phyloP scores from a whole-genome alignment of 2,888 invertebrate species.

The Magallana nippona region DNA sequence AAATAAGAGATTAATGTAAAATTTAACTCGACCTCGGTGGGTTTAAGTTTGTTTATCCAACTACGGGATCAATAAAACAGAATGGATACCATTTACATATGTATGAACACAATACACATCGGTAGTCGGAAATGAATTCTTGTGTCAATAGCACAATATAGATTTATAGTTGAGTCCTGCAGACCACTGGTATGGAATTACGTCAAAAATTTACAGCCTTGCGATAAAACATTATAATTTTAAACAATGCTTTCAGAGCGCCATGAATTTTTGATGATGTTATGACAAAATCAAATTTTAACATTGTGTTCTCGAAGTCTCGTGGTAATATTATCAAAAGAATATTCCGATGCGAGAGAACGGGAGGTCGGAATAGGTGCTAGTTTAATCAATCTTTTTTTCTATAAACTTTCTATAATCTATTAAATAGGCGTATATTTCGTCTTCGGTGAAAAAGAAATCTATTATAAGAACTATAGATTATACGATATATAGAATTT shows the following conservation, averaged over 20 bases:
- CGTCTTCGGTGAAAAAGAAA: not conserved
- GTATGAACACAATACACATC: constrained; percentile 24
- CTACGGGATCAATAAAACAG: constrained; percentile 17
- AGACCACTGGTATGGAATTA: not conserved
- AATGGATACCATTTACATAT: constrained; percentile 32
- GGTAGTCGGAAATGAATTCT: constrained; percentile 32
- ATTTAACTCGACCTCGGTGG: not conserved
- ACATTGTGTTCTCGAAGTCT: not conserved
- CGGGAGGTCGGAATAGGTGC: too few species aligned
- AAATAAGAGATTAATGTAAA: not conserved
- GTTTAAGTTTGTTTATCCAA: constrained; percentile 22
- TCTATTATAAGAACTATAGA: not conserved
- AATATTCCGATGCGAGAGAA: too few species aligned
- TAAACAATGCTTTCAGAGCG: not conserved
- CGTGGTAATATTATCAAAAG: too few species aligned
- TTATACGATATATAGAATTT: too few species aligned
- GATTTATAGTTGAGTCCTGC: not conserved
- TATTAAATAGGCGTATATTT: too few species aligned
- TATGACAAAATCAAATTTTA: not conserved
- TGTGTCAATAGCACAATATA: constrained; percentile 12
- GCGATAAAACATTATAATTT: too few species aligned
- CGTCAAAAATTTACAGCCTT: not conserved
- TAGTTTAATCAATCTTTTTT: too few species aligned
- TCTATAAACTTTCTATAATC: too few species aligned
- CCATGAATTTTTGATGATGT: not conserved